A percentile compares a stretch with the other conserved stretches of the same genome.
Conservation (phyloP, 1,140 invertebrate genomes). For the Camponotus pennsylvanicus region DNA sequence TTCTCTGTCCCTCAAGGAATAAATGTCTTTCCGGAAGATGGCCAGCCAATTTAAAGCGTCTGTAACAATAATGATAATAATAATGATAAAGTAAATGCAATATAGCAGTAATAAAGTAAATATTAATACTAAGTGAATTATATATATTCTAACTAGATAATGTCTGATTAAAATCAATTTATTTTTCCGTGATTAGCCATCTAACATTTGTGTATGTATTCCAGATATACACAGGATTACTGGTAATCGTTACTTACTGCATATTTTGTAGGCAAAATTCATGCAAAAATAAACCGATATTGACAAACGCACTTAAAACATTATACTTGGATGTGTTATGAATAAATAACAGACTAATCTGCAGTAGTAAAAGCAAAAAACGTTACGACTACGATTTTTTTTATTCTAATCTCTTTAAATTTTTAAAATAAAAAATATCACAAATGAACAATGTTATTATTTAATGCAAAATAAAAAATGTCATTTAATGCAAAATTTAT, state of each 20-base stretch:
- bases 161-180: not conserved
- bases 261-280: conserved; percentile 2
- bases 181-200: not conserved
- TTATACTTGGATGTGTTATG: not conserved
- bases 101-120: not conserved
- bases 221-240: not conserved
- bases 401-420: not conserved
- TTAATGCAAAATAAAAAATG: not conserved
- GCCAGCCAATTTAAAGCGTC: conserved; percentile 90
- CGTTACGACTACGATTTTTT: not conserved
- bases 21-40: conserved; percentile 87
- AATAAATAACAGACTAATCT: conserved; percentile 39
- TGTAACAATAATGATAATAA: conserved; percentile 37
- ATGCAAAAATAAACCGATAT: conserved; percentile 40
- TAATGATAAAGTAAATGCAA: conserved; percentile 10
- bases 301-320: conserved; percentile 40
- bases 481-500: no score
- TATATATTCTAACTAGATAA: not conserved
- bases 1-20: conserved; percentile 89
- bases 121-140: not conserved
- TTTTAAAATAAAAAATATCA: not conserved
- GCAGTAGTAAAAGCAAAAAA: not conserved
- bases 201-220: not conserved
- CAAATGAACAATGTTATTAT: not conserved
- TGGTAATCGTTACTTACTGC: not conserved